Conservation (phyloP, 1,140 invertebrate genomes). For the Prorops nasuta region DNA sequence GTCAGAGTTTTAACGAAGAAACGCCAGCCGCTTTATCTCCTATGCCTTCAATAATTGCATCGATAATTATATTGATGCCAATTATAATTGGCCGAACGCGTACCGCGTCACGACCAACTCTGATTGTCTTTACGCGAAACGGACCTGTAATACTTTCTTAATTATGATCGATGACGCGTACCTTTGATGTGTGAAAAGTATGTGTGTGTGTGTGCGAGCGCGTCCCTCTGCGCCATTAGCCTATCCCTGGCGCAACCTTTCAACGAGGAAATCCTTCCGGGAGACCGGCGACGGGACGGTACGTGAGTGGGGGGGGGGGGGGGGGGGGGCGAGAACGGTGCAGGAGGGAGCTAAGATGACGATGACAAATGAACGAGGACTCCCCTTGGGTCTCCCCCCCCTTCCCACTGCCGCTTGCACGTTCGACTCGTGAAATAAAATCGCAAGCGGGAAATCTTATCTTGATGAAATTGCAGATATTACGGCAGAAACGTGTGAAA, state of each 20-base stretch:
- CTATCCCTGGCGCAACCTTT: slow-evolving; percentile 8
- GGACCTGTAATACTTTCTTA: slow-evolving; percentile 19
- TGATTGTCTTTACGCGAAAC: slow-evolving; percentile 24
- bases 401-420: no score
- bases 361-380: slow-evolving; percentile 26
- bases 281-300: neutral
- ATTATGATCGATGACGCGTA: slow-evolving; percentile 26
- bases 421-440: no score
- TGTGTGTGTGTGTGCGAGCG: slow-evolving; percentile 11
- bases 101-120: slow-evolving; percentile 21
- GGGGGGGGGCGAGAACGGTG: no score
- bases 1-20: no score
- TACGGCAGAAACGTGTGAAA: no score
- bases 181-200: no score
- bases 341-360: slow-evolving; percentile 1
- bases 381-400: no score
- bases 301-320: no score
- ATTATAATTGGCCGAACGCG: no score
- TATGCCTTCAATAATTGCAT: slow-evolving; percentile 28
- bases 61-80: slow-evolving; percentile 24
- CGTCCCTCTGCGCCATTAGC: slow-evolving; percentile 12
- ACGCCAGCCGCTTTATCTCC: no score
- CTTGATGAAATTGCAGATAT: no score
- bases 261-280: slow-evolving; percentile 20
- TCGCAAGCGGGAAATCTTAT: neutral